phyloP scores from a whole-genome alignment of 2,797 vertebrate species.

The Myotis myotis region DNA sequence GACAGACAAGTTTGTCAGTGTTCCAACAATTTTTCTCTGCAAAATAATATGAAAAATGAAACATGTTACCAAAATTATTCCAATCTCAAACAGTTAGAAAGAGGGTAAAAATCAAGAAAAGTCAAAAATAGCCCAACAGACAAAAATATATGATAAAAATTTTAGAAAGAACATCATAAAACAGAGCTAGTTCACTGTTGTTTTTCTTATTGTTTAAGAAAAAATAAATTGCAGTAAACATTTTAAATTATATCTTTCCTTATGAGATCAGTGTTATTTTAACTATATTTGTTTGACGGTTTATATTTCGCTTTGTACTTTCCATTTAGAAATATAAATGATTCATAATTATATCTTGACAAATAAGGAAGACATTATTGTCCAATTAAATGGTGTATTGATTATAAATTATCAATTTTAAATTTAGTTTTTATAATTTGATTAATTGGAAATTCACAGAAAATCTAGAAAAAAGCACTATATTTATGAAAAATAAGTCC shows the following conservation, averaged over 20 bases:
- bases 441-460: background rate
- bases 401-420: background rate
- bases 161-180: background rate
- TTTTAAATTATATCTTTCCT: background rate
- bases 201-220: background rate
- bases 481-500: background rate
- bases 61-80: constrained; percentile 17
- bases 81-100: background rate
- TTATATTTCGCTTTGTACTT: background rate
- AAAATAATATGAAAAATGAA: constrained; percentile 23
- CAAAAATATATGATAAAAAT: background rate
- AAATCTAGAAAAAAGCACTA: background rate
- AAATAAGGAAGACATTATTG: background rate
- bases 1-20: background rate
- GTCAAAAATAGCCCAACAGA: background rate
- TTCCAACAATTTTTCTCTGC: background rate
- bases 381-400: background rate
- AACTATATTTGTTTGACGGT: background rate
- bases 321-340: background rate
- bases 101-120: background rate
- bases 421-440: constrained; percentile 2
- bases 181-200: background rate
- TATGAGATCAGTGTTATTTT: background rate
- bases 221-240: background rate
- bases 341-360: background rate